phyloP scores from a whole-genome alignment of 2,888 invertebrate species.

The Andrena flavipes region DNA sequence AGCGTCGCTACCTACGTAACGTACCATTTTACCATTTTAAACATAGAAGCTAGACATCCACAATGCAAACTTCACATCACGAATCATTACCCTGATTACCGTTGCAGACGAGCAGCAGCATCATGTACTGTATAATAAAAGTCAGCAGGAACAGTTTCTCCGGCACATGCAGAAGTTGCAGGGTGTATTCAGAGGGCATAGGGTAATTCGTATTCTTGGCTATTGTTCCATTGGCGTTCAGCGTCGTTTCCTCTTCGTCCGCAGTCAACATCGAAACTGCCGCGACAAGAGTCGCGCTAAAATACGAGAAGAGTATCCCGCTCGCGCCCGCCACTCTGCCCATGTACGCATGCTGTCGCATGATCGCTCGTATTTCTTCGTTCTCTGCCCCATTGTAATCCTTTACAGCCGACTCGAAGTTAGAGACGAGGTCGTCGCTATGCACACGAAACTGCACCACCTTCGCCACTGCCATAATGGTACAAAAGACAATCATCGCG shows the following conservation, averaged over 20 bases:
- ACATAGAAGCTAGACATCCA: background rate
- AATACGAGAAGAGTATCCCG: background rate
- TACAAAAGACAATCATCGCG: background rate
- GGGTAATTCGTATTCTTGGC: background rate
- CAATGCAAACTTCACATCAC: too few species aligned
- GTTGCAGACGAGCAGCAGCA: slow-evolving; percentile 14
- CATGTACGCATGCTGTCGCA: slow-evolving; percentile 26
- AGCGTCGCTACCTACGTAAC: slow-evolving; percentile 68
- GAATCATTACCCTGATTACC: slow-evolving; percentile 38
- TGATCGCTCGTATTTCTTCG: background rate
- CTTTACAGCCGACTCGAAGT: slow-evolving; percentile 27
- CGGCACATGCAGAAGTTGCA: background rate
- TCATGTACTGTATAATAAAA: background rate
- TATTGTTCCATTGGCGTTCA: background rate
- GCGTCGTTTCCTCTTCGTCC: background rate
- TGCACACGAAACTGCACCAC: slow-evolving; percentile 3
- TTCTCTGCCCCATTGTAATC: background rate
- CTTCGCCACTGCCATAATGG: slow-evolving; percentile 18
- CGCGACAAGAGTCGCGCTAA: background rate
- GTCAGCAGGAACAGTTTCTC: background rate
- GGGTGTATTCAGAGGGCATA: background rate
- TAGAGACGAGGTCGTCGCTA: background rate
- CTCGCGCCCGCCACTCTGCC: slow-evolving; percentile 4
- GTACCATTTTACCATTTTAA: background rate
- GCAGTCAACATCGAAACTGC: background rate